Evolutionary conservation across 2,888 invertebrate genomes (phyloP), one percentile per base, ranked within the genome.

Genomic region (Iselma pallidipennis): DNA sequence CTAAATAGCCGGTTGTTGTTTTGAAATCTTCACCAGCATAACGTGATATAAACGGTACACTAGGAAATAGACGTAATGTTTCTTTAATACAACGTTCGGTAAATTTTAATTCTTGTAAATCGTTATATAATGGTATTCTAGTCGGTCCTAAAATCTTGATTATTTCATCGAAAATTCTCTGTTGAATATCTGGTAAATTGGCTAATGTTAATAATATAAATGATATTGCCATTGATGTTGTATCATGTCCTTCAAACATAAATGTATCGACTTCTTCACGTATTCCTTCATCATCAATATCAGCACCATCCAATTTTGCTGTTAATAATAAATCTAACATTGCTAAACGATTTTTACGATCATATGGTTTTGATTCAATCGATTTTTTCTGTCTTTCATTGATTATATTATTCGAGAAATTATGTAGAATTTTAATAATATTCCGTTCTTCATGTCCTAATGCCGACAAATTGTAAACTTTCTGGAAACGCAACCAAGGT

Each of bases 251-350:
- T 67, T 74, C 76, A 63, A 76, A 76, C 85, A 87, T 86, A 60
- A 88, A 87, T 0, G 87, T 88, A 63, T 87, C 87, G 1, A 88
- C 87, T 79, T 87, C 87, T 72, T 87, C 87, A 67, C 85, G 82
- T 0, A 88, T 85, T 2, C 86, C 87, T 53, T 70, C 59, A 42
- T 71, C 63, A 50, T 75, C 73, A 33, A 77, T 75, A 33, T 58
- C 29, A 3, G 66, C 70, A 12, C 69, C 66, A 4, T 54, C 58
- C 21, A 66, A 23, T 58, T 73, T 69, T 0, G 68, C 73, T 51
- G 71, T 68, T 12, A 77, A 53, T 4, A 77, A 48, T 26, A 76
- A 55, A 66, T 76, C 76, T 25, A 77, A 55, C 63, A 77, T 69
- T 10, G 73, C 72, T 48, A 71, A 52, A 26, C 84, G 84, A 63